These are phyloP conservation scores for Australoheros scitulus DNA, from an alignment of 2,113 vertebrate species.

Conservation along the genomic window DNA sequence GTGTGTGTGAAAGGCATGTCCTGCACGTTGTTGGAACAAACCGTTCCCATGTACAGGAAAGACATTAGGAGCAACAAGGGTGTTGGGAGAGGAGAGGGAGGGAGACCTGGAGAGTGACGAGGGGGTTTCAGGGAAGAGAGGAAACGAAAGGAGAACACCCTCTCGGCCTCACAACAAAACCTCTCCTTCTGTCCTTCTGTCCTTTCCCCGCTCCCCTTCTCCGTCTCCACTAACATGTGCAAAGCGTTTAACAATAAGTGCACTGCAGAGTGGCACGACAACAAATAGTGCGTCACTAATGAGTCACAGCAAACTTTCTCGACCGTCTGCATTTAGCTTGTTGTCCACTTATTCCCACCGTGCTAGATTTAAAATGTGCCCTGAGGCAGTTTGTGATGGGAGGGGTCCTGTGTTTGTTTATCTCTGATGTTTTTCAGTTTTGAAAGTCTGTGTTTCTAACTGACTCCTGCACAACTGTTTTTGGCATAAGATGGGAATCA, in stretches of 20 bases:
- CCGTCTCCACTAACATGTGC: slow-evolving; percentile 21
- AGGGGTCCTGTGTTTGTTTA: slow-evolving; percentile 20
- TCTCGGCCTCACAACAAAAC: slow-evolving; percentile 60
- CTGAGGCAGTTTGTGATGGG: slow-evolving; percentile 8
- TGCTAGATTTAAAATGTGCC: slow-evolving; percentile 7
- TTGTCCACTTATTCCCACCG: slow-evolving; percentile 27
- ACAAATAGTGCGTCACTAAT: slow-evolving; percentile 77
- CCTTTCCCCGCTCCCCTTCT: not conserved
- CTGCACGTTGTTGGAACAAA: slow-evolving; percentile 67
- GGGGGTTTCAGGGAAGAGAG: slow-evolving; percentile 72
- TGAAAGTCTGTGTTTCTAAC: not conserved
- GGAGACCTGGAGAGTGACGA: slow-evolving; percentile 31
- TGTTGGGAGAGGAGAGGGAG: slow-evolving; percentile 32
- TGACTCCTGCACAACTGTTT: not conserved
- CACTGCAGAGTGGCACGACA: slow-evolving; percentile 55
- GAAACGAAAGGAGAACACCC: slow-evolving; percentile 78
- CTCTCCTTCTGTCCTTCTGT: slow-evolving; percentile 40
- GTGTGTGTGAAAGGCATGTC: slow-evolving; percentile 32
- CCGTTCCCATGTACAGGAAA: slow-evolving; percentile 71
- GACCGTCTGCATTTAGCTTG: slow-evolving; percentile 43
- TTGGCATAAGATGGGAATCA: not conserved
- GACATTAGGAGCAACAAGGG: slow-evolving; percentile 67
- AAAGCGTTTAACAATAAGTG: slow-evolving; percentile 57
- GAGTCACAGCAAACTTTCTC: slow-evolving; percentile 62
- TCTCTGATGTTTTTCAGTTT: not conserved